Evolutionary conservation across 2,888 invertebrate species (phyloP).

Genomic region (Micropterix aruncella): DNA sequence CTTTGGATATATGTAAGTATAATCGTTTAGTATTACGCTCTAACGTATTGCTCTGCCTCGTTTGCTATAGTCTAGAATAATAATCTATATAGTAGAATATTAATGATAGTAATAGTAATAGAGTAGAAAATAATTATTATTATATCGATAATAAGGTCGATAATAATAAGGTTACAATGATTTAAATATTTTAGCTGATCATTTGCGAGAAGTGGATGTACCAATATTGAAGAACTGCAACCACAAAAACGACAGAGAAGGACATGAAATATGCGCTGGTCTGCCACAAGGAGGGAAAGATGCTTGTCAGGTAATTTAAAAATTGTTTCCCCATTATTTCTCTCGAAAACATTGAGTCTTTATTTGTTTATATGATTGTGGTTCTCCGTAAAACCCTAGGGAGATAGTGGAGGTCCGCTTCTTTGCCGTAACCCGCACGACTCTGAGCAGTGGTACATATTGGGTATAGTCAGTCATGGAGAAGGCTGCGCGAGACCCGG

Average conservation of each 20-base stretch:
- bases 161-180: no score
- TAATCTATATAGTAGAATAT: no score
- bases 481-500: conserved; percentile 69
- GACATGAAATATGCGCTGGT: conserved; percentile 67
- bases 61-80: no score
- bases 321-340: not conserved
- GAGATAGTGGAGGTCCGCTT: conserved; percentile 75
- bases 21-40: no score
- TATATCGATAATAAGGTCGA: no score
- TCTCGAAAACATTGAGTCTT: not conserved
- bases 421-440: conserved; percentile 59
- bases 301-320: conserved; percentile 62
- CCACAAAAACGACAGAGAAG: conserved; percentile 46
- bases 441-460: conserved; percentile 61
- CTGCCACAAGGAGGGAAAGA: conserved; percentile 60
- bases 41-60: no score
- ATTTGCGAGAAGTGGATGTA: conserved; percentile 64
- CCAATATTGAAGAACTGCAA: conserved; percentile 57
- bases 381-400: no score
- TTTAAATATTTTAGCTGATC: conserved; percentile 64
- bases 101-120: not conserved
- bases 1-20: no score
- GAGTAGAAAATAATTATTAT: not conserved
- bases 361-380: no score
- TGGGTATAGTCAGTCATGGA: conserved; percentile 77